Percentiles rank a stretch among this genome's conserved stretches.
Conservation (phyloP, 23 tunicate species). For the Ciona savignyi region DNA sequence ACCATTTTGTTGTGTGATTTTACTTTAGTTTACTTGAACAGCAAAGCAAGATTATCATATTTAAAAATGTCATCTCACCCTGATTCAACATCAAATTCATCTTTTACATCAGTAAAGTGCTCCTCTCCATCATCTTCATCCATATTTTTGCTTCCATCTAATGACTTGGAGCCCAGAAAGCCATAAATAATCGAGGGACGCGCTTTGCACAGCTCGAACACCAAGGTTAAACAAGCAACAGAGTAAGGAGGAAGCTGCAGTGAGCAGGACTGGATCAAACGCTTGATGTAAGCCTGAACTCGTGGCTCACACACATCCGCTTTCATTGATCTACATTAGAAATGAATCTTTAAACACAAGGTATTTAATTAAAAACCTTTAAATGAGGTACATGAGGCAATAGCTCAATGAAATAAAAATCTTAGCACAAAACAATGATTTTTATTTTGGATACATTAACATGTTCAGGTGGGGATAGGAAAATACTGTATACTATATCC, state of each 20-base stretch:
- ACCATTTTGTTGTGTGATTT: no score
- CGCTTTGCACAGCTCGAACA: constrained; percentile 22
- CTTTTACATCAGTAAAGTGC: constrained; percentile 59
- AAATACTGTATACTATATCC: no score
- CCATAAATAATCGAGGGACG: constrained; percentile 16
- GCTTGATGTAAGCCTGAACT: constrained; percentile 53
- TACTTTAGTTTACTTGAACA: no score
- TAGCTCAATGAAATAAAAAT: no score
- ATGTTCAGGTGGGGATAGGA: no score
- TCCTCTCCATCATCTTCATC: constrained; percentile 74
- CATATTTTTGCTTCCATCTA: background rate
- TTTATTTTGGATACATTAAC: no score
- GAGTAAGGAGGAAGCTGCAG: constrained; percentile 51
- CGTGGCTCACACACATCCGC: constrained; percentile 58
- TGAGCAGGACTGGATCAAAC: constrained; percentile 47
- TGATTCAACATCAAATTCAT: constrained; percentile 31
- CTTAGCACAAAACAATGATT: no score
- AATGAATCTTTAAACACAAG: no score
- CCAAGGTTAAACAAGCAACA: constrained; percentile 49
- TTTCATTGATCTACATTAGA: constrained; percentile 55
- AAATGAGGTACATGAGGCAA: no score
- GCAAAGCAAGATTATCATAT: no score
- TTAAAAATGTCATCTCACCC: no score
- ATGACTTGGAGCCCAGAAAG: constrained; percentile 5
- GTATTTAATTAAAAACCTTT: no score